These are phyloP conservation scores for Drosophila cognata DNA, from an alignment of 2,888 invertebrate genomes.

Conservation along the genomic window DNA sequence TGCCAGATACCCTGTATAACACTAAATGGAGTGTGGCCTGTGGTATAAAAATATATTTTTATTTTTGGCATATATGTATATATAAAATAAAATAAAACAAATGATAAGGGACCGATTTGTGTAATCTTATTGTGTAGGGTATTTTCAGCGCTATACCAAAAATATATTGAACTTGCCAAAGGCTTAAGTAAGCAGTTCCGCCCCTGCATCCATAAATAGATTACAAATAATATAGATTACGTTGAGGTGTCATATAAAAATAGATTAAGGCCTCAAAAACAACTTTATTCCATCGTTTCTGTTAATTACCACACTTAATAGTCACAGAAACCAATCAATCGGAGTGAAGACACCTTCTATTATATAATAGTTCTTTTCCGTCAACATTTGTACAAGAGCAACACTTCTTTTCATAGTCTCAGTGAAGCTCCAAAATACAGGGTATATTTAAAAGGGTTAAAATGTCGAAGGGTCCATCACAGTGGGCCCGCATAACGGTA, in stretches of 20 bases:
- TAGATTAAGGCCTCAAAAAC: neutral
- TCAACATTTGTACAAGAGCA: neutral
- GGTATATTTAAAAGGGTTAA: conserved; percentile 49
- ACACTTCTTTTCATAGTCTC: neutral
- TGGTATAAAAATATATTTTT: too few species aligned
- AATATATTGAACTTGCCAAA: neutral
- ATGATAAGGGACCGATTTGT: neutral
- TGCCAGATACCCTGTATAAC: conserved; percentile 5
- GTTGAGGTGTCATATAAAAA: neutral
- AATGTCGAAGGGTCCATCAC: conserved; percentile 20
- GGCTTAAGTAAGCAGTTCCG: neutral
- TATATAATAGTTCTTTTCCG: neutral
- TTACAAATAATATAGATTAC: neutral
- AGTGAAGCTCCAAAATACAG: neutral
- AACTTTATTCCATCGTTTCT: neutral
- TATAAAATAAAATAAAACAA: neutral
- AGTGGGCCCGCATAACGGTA: conserved; percentile 23
- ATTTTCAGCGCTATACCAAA: too few species aligned
- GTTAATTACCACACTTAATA: neutral
- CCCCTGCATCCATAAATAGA: neutral
- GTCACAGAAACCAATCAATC: neutral
- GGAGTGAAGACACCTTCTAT: neutral
- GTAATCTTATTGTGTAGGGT: neutral
- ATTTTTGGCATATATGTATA: neutral
- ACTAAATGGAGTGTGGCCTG: too few species aligned